phyloP scores from a whole-genome alignment of 2,888 invertebrate species.

The Phrixothrix hirtus region DNA sequence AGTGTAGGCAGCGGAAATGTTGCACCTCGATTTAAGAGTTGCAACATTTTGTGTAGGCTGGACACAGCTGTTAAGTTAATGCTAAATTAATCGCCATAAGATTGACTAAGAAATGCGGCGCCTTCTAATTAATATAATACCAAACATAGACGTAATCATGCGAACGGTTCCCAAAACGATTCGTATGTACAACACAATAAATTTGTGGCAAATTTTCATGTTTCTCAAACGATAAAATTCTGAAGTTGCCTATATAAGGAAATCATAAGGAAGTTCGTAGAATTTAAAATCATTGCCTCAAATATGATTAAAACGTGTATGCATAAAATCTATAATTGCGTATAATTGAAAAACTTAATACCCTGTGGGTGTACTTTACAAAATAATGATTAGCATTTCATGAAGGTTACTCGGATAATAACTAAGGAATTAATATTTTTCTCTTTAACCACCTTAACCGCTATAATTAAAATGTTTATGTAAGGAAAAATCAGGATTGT shows the following conservation, averaged over 20 bases:
- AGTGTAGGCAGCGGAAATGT: conserved; percentile 41
- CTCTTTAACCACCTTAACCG: no score
- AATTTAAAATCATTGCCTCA: not conserved
- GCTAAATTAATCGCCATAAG: not conserved
- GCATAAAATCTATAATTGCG: conserved; percentile 1
- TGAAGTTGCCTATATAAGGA: not conserved
- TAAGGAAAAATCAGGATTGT: no score
- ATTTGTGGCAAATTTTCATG: no score
- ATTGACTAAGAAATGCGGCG: not conserved
- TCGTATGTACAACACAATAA: no score
- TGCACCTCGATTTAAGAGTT: conserved; percentile 37
- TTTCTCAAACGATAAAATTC: no score
- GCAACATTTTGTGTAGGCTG: conserved; percentile 29
- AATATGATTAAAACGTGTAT: not conserved
- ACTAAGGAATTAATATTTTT: no score
- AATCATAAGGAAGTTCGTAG: not conserved
- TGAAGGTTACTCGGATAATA: no score
- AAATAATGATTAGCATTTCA: no score
- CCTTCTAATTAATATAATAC: not conserved
- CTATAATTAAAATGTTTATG: no score
- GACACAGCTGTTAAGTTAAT: conserved; percentile 19
- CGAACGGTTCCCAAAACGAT: not conserved
- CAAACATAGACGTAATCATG: not conserved
- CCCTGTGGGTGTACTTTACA: not conserved
- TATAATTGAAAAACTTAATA: no score